A percentile compares a stretch with the other conserved stretches of the same genome.
phyloP scores from a whole-genome alignment of 2,888 invertebrate genomes.

The Trisateles emortualis region DNA sequence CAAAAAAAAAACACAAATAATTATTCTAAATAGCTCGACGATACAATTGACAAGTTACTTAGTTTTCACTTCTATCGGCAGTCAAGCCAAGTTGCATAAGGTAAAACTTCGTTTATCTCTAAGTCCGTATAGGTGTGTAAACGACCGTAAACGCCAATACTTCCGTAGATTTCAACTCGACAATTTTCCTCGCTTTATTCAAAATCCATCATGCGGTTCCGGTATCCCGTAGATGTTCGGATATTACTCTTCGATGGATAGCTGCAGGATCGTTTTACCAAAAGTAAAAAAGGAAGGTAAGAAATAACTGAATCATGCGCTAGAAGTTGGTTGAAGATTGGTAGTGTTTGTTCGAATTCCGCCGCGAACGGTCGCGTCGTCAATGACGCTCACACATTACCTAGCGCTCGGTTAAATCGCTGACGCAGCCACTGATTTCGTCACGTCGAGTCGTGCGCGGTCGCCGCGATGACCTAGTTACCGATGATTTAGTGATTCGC shows the following conservation, averaged over 20 bases:
- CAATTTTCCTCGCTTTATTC: slow-evolving; percentile 18
- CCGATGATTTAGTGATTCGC: too few species aligned
- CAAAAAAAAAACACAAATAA: too few species aligned
- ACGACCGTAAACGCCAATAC: slow-evolving; percentile 13
- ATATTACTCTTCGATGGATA: slow-evolving; percentile 48
- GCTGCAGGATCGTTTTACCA: slow-evolving; percentile 19
- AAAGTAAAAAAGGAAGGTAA: neutral
- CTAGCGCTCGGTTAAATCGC: too few species aligned
- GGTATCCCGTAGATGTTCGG: slow-evolving; percentile 36
- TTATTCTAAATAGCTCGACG: too few species aligned
- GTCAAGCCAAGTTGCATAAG: neutral
- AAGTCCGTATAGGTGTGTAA: neutral
- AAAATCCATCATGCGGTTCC: slow-evolving; percentile 23
- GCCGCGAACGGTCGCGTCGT: too few species aligned
- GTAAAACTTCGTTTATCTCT: neutral
- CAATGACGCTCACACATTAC: too few species aligned
- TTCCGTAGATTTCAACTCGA: slow-evolving; percentile 6
- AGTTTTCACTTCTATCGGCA: too few species aligned
- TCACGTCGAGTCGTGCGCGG: too few species aligned
- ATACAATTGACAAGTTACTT: too few species aligned
- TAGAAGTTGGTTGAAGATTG: neutral
- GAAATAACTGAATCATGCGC: slow-evolving; percentile 4
- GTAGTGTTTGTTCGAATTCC: too few species aligned
- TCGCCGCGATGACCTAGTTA: too few species aligned
- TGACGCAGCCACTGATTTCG: too few species aligned